Evolutionary conservation across 2,797 vertebrate genomes (phyloP).

Genomic region (Carcharodon carcharias): DNA sequence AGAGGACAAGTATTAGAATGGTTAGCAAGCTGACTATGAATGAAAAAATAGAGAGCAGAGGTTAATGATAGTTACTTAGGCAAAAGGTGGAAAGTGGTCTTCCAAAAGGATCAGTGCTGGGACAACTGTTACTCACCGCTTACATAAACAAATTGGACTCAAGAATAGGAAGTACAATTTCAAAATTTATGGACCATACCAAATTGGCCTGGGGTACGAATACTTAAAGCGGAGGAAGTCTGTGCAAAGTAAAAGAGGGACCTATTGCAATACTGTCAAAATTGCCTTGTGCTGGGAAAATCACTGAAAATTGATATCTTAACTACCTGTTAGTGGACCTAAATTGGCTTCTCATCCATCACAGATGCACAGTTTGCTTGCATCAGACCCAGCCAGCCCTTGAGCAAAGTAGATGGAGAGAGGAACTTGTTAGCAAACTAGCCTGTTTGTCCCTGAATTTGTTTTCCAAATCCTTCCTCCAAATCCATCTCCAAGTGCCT

Average conservation of each 20-base stretch:
- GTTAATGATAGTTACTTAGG: background rate
- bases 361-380: background rate
- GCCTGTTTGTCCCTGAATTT: background rate
- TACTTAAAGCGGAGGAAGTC: background rate
- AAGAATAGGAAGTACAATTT: background rate
- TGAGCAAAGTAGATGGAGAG: background rate
- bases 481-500: background rate
- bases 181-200: background rate
- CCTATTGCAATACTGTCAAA: background rate
- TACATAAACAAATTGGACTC: background rate
- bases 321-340: background rate
- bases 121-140: background rate
- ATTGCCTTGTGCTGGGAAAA: background rate
- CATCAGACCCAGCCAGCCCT: background rate
- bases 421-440: background rate
- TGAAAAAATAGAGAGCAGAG: background rate
- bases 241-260: background rate
- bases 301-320: too few species aligned
- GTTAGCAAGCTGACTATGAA: background rate
- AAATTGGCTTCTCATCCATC: background rate
- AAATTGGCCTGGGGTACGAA: background rate
- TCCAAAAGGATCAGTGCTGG: background rate
- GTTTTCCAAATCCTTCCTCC: background rate
- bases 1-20: background rate
- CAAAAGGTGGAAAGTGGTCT: background rate